Base-by-base conservation (phyloP, 2,888 invertebrate genomes). In the Allacma fusca region DNA sequence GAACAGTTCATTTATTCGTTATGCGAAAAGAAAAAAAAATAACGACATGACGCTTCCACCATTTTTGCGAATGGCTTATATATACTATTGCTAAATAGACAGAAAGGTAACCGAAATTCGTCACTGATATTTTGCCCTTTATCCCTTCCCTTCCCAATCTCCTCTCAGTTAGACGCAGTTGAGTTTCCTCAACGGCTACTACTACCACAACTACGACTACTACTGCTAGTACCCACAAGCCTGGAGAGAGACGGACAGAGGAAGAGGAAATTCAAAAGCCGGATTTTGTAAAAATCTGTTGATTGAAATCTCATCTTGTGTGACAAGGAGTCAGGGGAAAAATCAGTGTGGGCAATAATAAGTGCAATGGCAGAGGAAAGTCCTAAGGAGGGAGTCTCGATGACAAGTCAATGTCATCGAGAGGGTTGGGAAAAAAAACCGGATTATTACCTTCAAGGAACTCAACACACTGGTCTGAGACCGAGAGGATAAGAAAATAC, bases 81-180 rank as follows among this genome's bases (percentile, higher is more conserved):
- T n/a, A n/a, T n/a, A n/a, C n/a, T n/a, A n/a, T n/a, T 59, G 24
- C 57, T 28, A 59, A 70, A 72, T 62, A 62, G 59, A 57, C 23
- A 72, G 4, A 71, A n/a, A 71, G 71, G 50, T 43, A 70, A 40
- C 19, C 23, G 50, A 40, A 70, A 74, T 34, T 64, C 64, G 24
- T 74, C 73, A 74, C 57, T 62, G 23, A 24, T 50, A 21, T n/a
- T 59, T 29, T 72, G 28, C 59, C 72, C 62, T 62, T 72, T 57
- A 21, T 24, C 29, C 59, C 29, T n/a, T 59, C 21, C 44, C 43
- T 71, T 24, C 29, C 16, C 24, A 24, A 12, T 50, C 59, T 28
- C 16, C 72, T 50, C 16, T 74, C 73, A 70, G 72, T 72, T 72
- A 50, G 29, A 29, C 34, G 24, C 29, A n/a, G 59, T 72, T 29